Percentiles rank a stretch among this genome's conserved stretches.
Conservation (phyloP, 2,113 vertebrate species). For the Dascyllus trimaculatus region DNA sequence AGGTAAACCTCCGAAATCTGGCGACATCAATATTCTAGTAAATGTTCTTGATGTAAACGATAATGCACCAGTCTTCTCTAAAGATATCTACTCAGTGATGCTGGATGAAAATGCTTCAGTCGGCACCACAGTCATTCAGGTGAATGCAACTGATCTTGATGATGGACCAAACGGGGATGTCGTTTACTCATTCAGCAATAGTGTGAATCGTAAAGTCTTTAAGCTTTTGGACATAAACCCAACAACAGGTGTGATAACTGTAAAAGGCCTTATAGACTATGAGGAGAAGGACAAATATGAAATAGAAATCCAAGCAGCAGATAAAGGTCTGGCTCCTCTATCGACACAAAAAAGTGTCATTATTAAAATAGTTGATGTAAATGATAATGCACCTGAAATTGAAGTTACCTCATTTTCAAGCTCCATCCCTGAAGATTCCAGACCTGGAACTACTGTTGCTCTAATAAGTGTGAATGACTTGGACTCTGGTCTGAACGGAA, state of each 20-base stretch:
- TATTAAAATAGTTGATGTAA: slow-evolving; percentile 8
- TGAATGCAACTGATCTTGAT: slow-evolving; percentile 80
- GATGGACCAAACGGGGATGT: slow-evolving; percentile 68
- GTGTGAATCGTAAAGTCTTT: slow-evolving; percentile 33
- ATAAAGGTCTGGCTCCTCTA: slow-evolving; percentile 39
- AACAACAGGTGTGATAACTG: slow-evolving; percentile 68
- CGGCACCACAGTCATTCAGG: slow-evolving; percentile 61
- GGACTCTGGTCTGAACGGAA: slow-evolving; percentile 49
- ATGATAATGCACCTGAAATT: slow-evolving; percentile 16
- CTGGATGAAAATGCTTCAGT: slow-evolving; percentile 69
- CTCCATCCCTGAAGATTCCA: slow-evolving; percentile 31
- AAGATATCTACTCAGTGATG: slow-evolving; percentile 58
- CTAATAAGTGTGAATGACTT: slow-evolving; percentile 36
- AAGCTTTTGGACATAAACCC: slow-evolving; percentile 62
- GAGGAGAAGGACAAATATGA: slow-evolving; percentile 66
- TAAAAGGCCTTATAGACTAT: slow-evolving; percentile 65
- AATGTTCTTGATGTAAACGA: slow-evolving; percentile 74
- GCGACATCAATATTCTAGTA: slow-evolving; percentile 49
- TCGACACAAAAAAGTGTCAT: slow-evolving; percentile 4
- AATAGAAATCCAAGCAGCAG: slow-evolving; percentile 47
- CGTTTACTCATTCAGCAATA: slow-evolving; percentile 73
- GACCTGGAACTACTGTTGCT: slow-evolving; percentile 40
- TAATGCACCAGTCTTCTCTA: slow-evolving; percentile 67
- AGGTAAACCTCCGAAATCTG: slow-evolving; percentile 70
- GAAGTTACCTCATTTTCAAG: slow-evolving; percentile 18